Percentiles rank a stretch among this genome's conserved stretches.
Evolutionary conservation across 2,888 invertebrate genomes (phyloP).

Genomic region (Eupeodes latifasciatus): DNA sequence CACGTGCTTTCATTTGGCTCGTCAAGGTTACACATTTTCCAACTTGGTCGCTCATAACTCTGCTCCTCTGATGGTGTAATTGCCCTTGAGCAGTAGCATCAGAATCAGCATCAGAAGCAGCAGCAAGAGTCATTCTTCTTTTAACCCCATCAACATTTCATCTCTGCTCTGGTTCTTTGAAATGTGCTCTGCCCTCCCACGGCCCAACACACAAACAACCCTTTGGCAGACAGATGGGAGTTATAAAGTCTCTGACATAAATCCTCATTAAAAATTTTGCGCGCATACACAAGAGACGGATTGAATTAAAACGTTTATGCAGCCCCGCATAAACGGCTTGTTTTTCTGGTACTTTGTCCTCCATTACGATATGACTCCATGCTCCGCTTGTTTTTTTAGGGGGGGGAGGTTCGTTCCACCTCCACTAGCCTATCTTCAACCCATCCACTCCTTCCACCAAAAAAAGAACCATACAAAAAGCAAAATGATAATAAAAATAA

Average conservation of each 20-base stretch:
- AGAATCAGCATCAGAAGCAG: neutral
- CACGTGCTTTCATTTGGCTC: slow-evolving; percentile 12
- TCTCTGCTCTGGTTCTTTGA: too few species aligned
- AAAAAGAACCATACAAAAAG: neutral
- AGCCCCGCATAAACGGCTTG: slow-evolving; percentile 36
- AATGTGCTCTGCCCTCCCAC: neutral
- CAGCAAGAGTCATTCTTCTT: slow-evolving; percentile 11
- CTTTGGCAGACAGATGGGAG: slow-evolving; percentile 29
- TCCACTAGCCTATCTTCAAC: neutral
- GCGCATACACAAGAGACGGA: slow-evolving; percentile 62
- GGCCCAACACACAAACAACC: slow-evolving; percentile 19
- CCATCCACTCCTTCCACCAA: neutral
- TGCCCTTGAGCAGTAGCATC: slow-evolving; percentile 45
- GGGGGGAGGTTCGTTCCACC: neutral
- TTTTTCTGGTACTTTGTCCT: slow-evolving; percentile 47
- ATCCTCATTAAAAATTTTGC: slow-evolving; percentile 63
- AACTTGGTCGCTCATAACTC: slow-evolving; percentile 62
- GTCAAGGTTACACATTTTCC: slow-evolving; percentile 60
- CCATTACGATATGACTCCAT: slow-evolving; percentile 19
- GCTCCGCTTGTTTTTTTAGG: neutral
- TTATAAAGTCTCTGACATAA: slow-evolving; percentile 61
- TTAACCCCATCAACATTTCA: neutral
- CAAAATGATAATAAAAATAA: slow-evolving; percentile 32
- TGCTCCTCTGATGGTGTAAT: slow-evolving; percentile 35
- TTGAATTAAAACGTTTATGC: slow-evolving; percentile 61